phyloP scores from a whole-genome alignment of 2,888 invertebrate genomes.

The Nyleta sp. region DNA sequence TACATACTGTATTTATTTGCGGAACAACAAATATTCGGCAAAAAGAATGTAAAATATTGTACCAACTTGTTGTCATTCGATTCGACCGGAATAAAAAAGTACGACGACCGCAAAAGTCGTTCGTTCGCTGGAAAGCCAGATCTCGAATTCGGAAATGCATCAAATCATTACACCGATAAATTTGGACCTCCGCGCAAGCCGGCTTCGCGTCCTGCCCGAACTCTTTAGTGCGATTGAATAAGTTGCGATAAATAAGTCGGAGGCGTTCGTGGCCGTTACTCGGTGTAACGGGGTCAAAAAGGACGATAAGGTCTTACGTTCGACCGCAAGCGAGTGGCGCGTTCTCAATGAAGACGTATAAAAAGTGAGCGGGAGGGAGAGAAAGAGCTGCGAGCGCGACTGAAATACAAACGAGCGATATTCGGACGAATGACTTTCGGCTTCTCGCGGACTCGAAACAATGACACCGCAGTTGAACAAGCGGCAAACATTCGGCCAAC shows the following conservation, averaged over 20 bases:
- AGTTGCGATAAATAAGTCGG: conserved; percentile 40
- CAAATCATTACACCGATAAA: conserved; percentile 15
- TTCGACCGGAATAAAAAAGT: too few relatives aligned
- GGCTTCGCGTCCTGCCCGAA: conserved; percentile 3
- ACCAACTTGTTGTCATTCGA: too few relatives aligned
- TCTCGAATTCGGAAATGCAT: conserved; percentile 8
- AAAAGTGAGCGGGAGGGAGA: conserved; percentile 37
- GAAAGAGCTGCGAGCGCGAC: conserved; percentile 18
- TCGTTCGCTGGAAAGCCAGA: too few relatives aligned
- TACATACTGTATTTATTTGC: too few relatives aligned
- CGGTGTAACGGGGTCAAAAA: conserved; percentile 54
- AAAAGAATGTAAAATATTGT: too few relatives aligned
- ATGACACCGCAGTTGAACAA: conserved; percentile 16
- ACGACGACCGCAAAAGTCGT: too few relatives aligned
- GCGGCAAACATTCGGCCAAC: conserved; percentile 21
- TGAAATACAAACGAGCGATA: conserved; percentile 32
- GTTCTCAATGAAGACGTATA: conserved; percentile 59
- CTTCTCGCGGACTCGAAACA: conserved; percentile 25
- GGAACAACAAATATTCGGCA: too few relatives aligned
- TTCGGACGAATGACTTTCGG: conserved; percentile 44
- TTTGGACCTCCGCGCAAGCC: neutral
- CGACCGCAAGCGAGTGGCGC: conserved; percentile 32
- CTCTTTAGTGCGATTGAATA: conserved; percentile 24
- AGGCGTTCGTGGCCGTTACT: conserved; percentile 42
- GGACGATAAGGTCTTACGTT: conserved; percentile 61